A percentile compares a stretch with the other conserved stretches of the same genome.
Evolutionary conservation across 30 jellyfish, hydroid and myxozoan species (phyloP).

Genomic region (Mastigias papua): DNA sequence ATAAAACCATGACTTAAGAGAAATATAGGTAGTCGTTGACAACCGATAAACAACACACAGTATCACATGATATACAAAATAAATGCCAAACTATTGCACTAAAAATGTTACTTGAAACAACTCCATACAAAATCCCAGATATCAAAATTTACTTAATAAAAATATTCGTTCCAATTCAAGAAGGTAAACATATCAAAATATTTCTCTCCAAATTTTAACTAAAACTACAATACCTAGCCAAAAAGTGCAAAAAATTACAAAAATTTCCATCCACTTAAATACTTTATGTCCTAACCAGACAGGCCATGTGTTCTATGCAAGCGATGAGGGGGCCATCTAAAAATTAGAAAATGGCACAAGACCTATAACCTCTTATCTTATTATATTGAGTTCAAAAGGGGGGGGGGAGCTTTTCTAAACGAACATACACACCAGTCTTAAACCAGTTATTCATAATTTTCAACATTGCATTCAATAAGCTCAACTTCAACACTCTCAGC

Average conservation of each 20-base stretch:
- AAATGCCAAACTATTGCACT: slow-evolving; percentile 61
- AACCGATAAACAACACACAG: background rate
- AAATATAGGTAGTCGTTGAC: too few relatives aligned
- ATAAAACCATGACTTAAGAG: too few relatives aligned
- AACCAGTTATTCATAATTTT: too few relatives aligned
- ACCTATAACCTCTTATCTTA: background rate
- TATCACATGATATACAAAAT: slow-evolving; percentile 6
- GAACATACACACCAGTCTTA: too few relatives aligned
- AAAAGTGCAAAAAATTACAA: slow-evolving; percentile 13
- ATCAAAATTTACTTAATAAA: slow-evolving; percentile 28
- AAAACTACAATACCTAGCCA: background rate
- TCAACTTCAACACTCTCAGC: too few relatives aligned
- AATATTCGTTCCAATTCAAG: slow-evolving; percentile 1
- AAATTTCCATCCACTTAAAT: slow-evolving; percentile 16
- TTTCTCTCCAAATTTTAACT: slow-evolving; percentile 32
- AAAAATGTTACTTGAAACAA: slow-evolving; percentile 49
- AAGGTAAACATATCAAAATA: slow-evolving; percentile 10
- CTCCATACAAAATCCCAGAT: slow-evolving; percentile 64
- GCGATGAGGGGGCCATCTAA: too few relatives aligned
- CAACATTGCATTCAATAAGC: too few relatives aligned
- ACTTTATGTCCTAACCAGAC: background rate
- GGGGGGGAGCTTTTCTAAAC: too few relatives aligned
- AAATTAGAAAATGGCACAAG: background rate
- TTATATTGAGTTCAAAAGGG: too few relatives aligned
- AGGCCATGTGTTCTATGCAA: too few relatives aligned